Conservation (phyloP, 2,888 invertebrate species). For the Oscheius sp. region DNA sequence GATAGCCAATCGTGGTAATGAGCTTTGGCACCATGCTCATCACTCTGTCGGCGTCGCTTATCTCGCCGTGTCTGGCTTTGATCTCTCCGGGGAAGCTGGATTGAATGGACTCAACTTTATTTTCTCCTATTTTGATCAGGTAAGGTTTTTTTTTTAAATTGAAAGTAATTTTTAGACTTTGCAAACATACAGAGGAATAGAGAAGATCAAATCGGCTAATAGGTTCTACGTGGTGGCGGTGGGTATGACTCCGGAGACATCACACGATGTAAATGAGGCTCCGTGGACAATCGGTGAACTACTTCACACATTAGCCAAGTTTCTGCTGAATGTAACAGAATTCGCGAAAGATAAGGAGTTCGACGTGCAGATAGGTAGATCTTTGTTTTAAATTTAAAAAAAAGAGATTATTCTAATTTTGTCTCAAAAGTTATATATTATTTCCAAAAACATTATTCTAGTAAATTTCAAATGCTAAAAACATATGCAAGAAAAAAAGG, state of each 20-base stretch:
- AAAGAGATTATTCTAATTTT: not conserved
- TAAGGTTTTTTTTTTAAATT: constrained; percentile 10
- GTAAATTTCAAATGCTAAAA: too few species aligned
- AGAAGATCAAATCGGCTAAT: constrained; percentile 65
- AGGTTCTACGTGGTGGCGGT: constrained; percentile 67
- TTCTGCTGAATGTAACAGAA: constrained; percentile 54
- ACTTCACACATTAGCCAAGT: constrained; percentile 59
- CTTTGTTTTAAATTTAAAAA: not conserved
- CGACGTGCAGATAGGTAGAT: constrained; percentile 61
- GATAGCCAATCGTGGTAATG: constrained; percentile 43
- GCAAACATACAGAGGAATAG: constrained; percentile 55
- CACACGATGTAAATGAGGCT: constrained; percentile 65
- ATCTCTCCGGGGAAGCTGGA: constrained; percentile 52
- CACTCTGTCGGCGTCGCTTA: constrained; percentile 55
- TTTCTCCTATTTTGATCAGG: constrained; percentile 57
- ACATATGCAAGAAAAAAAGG: too few species aligned
- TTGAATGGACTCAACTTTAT: constrained; percentile 56
- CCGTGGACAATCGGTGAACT: constrained; percentile 69
- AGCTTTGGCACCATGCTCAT: constrained; percentile 52
- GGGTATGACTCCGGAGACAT: constrained; percentile 64
- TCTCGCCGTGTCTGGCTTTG: constrained; percentile 52
- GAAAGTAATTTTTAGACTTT: constrained; percentile 32
- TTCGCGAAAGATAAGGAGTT: constrained; percentile 62
- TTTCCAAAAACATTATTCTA: too few species aligned
- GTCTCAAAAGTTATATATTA: too few species aligned